These are phyloP conservation scores for Sialia sialis DNA, from an alignment of 2,113 vertebrate genomes.

Conservation along the genomic window DNA sequence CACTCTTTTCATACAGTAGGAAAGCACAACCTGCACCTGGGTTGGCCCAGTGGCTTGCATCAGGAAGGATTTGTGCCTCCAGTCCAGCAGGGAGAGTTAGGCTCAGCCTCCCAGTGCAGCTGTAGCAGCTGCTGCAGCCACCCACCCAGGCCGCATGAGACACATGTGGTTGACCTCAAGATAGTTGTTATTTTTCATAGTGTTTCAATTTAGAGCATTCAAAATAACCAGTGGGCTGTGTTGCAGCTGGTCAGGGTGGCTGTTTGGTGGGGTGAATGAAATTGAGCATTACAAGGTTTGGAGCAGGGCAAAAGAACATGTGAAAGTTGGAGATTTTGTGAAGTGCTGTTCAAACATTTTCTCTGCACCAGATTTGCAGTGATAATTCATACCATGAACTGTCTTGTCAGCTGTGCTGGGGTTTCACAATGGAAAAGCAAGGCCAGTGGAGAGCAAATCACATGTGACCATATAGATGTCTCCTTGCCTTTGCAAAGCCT, in stretches of 20 bases:
- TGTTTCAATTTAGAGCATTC: not conserved
- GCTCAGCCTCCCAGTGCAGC: accelerated
- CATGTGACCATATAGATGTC: not conserved
- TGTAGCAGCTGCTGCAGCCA: accelerated
- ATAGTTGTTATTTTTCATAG: not conserved
- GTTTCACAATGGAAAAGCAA: not conserved
- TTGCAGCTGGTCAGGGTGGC: not conserved
- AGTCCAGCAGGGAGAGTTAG: accelerated
- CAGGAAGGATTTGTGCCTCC: not conserved
- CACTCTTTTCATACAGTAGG: not conserved
- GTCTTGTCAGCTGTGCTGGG: not conserved
- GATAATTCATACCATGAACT: not conserved
- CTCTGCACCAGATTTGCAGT: not conserved
- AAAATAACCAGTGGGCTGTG: not conserved
- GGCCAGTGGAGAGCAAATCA: not conserved
- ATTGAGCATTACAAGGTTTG: not conserved
- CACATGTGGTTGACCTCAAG: not conserved
- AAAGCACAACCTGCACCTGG: not conserved
- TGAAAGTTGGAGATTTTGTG: not conserved
- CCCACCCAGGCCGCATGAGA: not conserved
- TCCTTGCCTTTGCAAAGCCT: not conserved
- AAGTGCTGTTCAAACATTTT: not conserved
- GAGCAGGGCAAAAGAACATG: not conserved
- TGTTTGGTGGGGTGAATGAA: not conserved
- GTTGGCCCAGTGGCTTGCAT: not conserved